Base-by-base conservation (phyloP, 2,797 vertebrate species). In the Odontamblyopus rebecca region DNA sequence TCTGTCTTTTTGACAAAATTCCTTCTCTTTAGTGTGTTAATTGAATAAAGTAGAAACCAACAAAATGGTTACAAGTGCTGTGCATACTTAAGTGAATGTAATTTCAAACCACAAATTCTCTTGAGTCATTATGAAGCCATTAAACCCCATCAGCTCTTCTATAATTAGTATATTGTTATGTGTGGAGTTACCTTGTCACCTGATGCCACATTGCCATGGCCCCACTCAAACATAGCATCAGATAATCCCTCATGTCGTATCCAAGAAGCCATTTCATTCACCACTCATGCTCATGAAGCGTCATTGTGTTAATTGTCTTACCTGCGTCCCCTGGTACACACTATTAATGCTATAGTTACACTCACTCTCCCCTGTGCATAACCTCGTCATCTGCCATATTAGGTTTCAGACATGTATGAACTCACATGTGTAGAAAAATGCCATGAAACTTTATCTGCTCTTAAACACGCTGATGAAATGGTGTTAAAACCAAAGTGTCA, bases 211-310 rank as follows among this genome's bases (percentile, higher is more conserved):
- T 81, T 27, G 70, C 73, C 56, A 59, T 50, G 30, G 4, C 41
- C 67, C 11, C 2, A 61, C 65, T 60, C 65, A 70, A 66, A 67
- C 76, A 56, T 23, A 23, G 44, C 78, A 67, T 50, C 61, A 75
- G 70, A 48, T 67, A 66, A 75, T 78, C 57, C 73, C 50, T 85
- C 77, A 64, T 6, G 48, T 48, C 16, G 76, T 86, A 71, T 83
- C 69, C 6, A 75, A 82, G 88, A 77, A 86, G 75, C 80, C n/a
- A 13, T 74, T 73, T 71, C 54, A 50, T 70, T 83, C 44, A 54
- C 76, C 60, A 44, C 41, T 69, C 68, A 63, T 70, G 4, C 44
- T 48, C 41, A 73, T 56, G 50, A 73, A 69, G 79, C 80, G 41
- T 6, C 54, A 79, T 66, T 64, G 69, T 57, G 68, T 6, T 61